Base-by-base conservation (phyloP, 2,797 vertebrate genomes). In the Rhadinocentrus ornatus region DNA sequence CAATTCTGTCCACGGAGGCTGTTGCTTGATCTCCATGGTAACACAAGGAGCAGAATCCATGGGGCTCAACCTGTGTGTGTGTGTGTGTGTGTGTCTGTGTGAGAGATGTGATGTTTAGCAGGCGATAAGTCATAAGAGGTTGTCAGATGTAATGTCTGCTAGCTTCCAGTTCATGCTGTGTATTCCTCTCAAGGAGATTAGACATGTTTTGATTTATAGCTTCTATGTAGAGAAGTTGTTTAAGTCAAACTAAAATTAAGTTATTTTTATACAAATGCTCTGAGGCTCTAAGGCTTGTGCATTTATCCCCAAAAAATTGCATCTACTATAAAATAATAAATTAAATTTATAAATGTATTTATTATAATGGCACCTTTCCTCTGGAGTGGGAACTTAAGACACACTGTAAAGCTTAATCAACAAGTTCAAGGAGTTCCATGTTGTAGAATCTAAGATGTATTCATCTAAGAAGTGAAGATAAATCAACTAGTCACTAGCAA, bases 21-120 rank as follows among this genome's bases (percentile, higher is more conserved):
- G 59, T 69, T 78, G 62, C 85, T 84, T 55, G 1, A 83, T 92
- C 75, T 77, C 88, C 84, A 90, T 84, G 85, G 91, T 77, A 88
- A 90, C 78, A 1, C 24, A 71, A 70, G 62, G 80, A 82, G 66
- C 76, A 69, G 59, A 54, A 75, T 77, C 67, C 31, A 2, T 63
- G 62, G 78, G 50, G 57, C 78, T 67, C 61, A 62, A 53, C 26
- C 9, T 31, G 15, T 4, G 16, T 35, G 50, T n/a, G n/a, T n/a
- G n/a, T n/a, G n/a, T n/a, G n/a, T n/a, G n/a, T n/a, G n/a, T n/a
- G n/a, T 35, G 62, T 59, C 60, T 50, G 31, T 56, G 35, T 77
- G 16, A 60, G 24, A 63, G 73, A 4, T 41, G 52, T 46, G 32
- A 66, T 52, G 57, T 62, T 61, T 63, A 70, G 35, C 50, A 69